Base-by-base conservation (phyloP, 2,797 vertebrate genomes). In the Phoxinus dragarum region DNA sequence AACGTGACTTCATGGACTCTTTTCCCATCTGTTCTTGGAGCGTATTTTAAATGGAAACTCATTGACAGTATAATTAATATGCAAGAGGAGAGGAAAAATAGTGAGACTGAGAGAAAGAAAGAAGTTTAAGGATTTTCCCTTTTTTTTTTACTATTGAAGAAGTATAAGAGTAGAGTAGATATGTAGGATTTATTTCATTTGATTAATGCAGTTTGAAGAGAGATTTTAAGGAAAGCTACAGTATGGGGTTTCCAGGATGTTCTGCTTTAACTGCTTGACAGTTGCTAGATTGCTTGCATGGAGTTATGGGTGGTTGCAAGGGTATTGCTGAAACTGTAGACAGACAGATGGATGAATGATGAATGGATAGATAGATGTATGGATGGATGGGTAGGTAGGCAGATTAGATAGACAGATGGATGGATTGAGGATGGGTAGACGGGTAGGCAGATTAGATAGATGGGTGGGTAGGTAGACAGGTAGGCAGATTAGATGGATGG, bases 1-100 rank as follows among this genome's bases (percentile, higher is more conserved):
- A 79, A 71, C 81, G 80, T 83, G 80, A 77, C 81, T 84, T 79
- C 75, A 16, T 38, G 19, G 40, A 66, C 71, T 49, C 66, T 67
- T 56, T 84, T 66, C 23, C 64, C 76, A 82, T 77, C 81, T 81
- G 78, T 67, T 56, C 38, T 54, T 84, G 54, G 68, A 80, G 44
- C 23, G 5, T 38, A 23, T 66, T 77, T 80, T 52, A 34, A 69
- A 85, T 80, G 76, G 77, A 85, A 84, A 85, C 9, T 64, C 54
- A 80, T 38, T 72, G 75, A 78, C 68, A 71, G 12, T 12, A 71
- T 49, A 49, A 69, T 31, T 84, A 59, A 84, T 71, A 47, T 47
- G 40, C 40, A 61, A 81, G 54, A 36, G 3, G 31, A 17, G 79
- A 81, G 64, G 74, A 17, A 71, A 56, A 81, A 54, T 14, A 54